These are phyloP conservation scores for Vicugna pacos DNA, from an alignment of 2,113 vertebrate species.

Conservation along the genomic window DNA sequence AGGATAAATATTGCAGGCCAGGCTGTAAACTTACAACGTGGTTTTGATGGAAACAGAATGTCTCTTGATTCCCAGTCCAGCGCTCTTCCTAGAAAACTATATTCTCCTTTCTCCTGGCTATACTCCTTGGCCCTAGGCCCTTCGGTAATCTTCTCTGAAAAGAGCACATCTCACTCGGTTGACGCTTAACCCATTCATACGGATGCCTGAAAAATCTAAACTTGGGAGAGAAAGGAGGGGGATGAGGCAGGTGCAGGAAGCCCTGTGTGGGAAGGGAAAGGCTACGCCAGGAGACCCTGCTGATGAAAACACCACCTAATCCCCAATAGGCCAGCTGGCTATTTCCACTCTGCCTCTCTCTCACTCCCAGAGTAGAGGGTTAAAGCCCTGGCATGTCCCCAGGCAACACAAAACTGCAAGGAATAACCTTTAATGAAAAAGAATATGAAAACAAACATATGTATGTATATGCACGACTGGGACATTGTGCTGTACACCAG, in stretches of 20 bases:
- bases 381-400: conserved; percentile 28
- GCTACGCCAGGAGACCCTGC: not conserved
- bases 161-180: not conserved
- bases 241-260: not conserved
- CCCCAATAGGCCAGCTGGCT: not conserved
- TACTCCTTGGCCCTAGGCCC: not conserved
- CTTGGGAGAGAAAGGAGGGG: not conserved
- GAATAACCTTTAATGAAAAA: too few species aligned
- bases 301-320: not conserved
- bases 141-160: conserved; percentile 7
- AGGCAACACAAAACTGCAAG: conserved; percentile 56
- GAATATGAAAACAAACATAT: too few species aligned
- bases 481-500: too few species aligned
- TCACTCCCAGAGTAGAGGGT: conserved; percentile 33
- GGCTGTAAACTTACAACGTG: not conserved
- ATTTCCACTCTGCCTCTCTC: conserved; percentile 36
- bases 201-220: conserved; percentile 31
- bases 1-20: not conserved
- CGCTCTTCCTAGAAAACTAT: not conserved
- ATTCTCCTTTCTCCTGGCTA: conserved; percentile 5
- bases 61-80: not conserved
- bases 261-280: not conserved
- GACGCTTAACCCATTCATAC: not conserved
- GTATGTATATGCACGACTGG: too few species aligned
- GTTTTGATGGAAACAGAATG: not conserved